A percentile compares a stretch with the other conserved stretches of the same genome.
Conservation (phyloP, 2,888 invertebrate genomes). For the Heterodera filipjevi region DNA sequence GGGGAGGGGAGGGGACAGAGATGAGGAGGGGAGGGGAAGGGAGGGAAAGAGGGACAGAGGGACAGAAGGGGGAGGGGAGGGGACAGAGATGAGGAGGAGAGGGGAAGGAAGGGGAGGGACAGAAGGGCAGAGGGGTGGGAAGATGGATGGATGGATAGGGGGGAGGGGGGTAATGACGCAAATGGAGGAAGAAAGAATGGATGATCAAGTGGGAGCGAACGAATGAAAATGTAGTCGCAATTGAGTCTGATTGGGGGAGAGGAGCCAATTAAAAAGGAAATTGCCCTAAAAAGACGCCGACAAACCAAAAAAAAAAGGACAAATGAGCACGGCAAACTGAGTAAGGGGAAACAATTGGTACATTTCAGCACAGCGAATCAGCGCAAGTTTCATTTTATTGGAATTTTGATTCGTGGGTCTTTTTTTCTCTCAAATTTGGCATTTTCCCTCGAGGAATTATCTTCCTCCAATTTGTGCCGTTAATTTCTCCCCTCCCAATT, state of each 20-base stretch:
- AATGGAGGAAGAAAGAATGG: background rate
- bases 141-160: background rate
- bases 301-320: no score
- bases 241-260: no score
- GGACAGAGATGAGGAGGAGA: background rate
- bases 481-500: background rate
- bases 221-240: background rate
- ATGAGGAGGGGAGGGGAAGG: no score
- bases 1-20: background rate
- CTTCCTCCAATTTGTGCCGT: background rate
- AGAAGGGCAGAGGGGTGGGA: no score
- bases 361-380: no score
- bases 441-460: background rate
- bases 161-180: background rate
- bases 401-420: no score
- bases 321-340: no score
- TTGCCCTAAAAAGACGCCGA: background rate
- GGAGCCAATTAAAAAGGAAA: background rate
- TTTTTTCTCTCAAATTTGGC: conserved; percentile 5
- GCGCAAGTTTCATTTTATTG: no score
- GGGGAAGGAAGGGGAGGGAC: no score
- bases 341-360: no score
- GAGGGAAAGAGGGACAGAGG: background rate
- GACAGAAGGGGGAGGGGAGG: background rate
- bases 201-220: background rate